phyloP scores from a whole-genome alignment of 2,797 vertebrate genomes.

The Falco columbarius region DNA sequence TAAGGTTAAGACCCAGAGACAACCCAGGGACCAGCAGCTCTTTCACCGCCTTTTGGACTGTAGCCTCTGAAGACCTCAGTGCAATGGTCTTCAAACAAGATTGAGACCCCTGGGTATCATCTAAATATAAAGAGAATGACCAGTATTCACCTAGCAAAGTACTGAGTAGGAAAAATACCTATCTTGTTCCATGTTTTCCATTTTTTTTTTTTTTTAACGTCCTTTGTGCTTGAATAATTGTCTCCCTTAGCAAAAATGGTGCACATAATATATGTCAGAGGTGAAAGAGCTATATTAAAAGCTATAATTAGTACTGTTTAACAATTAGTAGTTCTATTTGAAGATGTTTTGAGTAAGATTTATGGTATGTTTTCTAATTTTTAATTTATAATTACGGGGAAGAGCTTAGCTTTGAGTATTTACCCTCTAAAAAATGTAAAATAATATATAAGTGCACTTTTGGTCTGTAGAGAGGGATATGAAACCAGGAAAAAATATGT shows the following conservation, averaged over 20 bases:
- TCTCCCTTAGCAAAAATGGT: background rate
- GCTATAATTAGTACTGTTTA: constrained; percentile 44
- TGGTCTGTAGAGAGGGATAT: background rate
- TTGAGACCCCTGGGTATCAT: background rate
- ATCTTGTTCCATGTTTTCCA: background rate
- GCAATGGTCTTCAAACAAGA: background rate
- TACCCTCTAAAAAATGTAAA: constrained; percentile 8
- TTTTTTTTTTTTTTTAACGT: background rate
- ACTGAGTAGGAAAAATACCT: background rate
- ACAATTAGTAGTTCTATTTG: constrained; percentile 38
- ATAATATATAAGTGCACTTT: background rate
- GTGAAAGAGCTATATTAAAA: constrained; percentile 23
- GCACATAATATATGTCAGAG: background rate
- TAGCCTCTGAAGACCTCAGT: background rate
- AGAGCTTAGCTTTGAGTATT: constrained; percentile 10
- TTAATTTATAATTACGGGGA: background rate
- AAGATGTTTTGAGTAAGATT: constrained; percentile 49
- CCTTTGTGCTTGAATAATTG: background rate
- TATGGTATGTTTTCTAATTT: constrained; percentile 25
- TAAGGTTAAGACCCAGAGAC: background rate
- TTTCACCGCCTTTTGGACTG: background rate
- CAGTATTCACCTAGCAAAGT: background rate
- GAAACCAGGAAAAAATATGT: constrained; percentile 55
- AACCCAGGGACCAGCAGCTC: background rate
- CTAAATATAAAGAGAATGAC: background rate